Conservation (phyloP, 2,888 invertebrate genomes). For the Thecophora atra region DNA sequence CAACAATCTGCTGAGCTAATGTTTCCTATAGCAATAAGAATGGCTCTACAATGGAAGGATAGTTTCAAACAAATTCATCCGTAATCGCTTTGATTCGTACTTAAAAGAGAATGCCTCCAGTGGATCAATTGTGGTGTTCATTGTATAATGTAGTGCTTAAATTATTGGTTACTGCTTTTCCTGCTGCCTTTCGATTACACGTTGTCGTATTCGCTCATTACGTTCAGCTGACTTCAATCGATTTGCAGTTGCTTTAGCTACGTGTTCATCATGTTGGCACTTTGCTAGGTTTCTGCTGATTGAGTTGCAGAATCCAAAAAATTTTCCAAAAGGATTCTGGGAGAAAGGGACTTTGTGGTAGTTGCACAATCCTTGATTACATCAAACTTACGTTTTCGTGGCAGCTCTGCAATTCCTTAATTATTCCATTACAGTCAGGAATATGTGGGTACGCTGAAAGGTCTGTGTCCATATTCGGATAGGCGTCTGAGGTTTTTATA, state of each 20-base stretch:
- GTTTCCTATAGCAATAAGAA: no score
- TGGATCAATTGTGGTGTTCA: constrained; percentile 46
- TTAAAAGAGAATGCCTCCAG: constrained; percentile 56
- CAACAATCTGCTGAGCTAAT: no score
- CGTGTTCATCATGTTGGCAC: constrained; percentile 74
- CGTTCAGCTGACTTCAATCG: constrained; percentile 68
- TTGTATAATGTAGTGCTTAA: constrained; percentile 19
- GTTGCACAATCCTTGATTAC: constrained; percentile 23
- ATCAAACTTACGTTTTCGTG: constrained; percentile 72
- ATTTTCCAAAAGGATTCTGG: constrained; percentile 74
- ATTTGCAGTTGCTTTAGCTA: constrained; percentile 69
- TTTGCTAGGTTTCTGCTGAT: constrained; percentile 71
- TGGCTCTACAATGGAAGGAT: constrained; percentile 76
- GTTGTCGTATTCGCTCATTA: constrained; percentile 55
- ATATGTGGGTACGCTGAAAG: constrained; percentile 79
- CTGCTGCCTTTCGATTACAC: constrained; percentile 21
- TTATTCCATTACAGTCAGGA: constrained; percentile 80
- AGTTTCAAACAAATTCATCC: constrained; percentile 70
- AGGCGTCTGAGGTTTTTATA: no score
- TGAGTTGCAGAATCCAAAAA: constrained; percentile 75
- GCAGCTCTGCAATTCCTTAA: constrained; percentile 74
- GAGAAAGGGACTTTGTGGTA: constrained; percentile 48
- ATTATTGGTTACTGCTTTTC: neutral
- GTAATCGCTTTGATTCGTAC: constrained; percentile 68
- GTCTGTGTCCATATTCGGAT: constrained; percentile 76